A percentile compares a stretch with the other conserved stretches of the same genome.
Conservation (phyloP, 2,888 invertebrate species). For the Malthinus seriepunctatus region DNA sequence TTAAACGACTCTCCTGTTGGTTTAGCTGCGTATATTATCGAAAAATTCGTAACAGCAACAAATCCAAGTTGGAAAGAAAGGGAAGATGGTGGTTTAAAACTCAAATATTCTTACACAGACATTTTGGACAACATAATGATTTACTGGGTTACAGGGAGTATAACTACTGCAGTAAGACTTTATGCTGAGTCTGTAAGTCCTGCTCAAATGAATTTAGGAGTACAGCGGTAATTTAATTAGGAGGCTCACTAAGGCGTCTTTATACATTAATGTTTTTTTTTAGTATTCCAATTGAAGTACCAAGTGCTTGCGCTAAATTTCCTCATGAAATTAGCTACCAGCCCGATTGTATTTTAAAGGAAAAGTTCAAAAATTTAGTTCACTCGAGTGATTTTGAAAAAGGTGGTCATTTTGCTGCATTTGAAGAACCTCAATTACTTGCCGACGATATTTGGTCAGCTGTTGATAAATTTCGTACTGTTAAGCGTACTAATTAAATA, state of each 20-base stretch:
- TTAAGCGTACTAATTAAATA: no score
- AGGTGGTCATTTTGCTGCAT: slow-evolving; percentile 85
- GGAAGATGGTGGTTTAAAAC: slow-evolving; percentile 67
- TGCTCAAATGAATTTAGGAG: slow-evolving; percentile 24
- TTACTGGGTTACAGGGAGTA: slow-evolving; percentile 75
- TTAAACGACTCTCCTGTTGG: slow-evolving; percentile 77
- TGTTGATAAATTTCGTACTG: slow-evolving; percentile 53
- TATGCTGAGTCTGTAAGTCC: slow-evolving; percentile 65
- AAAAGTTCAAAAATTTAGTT: slow-evolving; percentile 68
- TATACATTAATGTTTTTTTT: slow-evolving; percentile 36
- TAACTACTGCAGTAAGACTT: slow-evolving; percentile 74
- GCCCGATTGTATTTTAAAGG: slow-evolving; percentile 62
- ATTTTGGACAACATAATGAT: slow-evolving; percentile 78
- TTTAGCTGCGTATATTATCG: slow-evolving; percentile 82
- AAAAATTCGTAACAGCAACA: slow-evolving; percentile 80
- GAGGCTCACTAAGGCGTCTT: no score
- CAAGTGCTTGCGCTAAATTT: slow-evolving; percentile 74
- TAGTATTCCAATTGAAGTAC: slow-evolving; percentile 69
- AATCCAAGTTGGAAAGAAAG: slow-evolving; percentile 53
- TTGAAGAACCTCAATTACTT: slow-evolving; percentile 73
- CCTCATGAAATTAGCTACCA: slow-evolving; percentile 67
- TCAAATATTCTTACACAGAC: slow-evolving; percentile 70
- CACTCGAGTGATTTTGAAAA: slow-evolving; percentile 66
- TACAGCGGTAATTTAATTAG: slow-evolving; percentile 38
- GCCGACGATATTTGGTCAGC: slow-evolving; percentile 71